Conservation (phyloP, 2,888 invertebrate genomes). For the Griposia aprilina region DNA sequence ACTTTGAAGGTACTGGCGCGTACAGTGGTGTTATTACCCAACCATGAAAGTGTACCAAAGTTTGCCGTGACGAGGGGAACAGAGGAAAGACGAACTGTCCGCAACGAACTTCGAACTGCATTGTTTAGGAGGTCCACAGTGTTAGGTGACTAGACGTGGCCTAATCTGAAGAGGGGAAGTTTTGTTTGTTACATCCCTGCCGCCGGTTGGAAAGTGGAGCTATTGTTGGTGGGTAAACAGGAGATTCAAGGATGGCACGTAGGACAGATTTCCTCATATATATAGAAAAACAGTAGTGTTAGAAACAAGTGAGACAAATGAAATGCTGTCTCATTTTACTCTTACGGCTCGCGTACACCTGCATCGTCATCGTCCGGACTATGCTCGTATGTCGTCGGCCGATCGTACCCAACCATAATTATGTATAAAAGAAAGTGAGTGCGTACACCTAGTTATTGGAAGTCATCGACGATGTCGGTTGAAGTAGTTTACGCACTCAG, state of each 20-base stretch:
- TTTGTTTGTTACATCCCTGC: conserved; percentile 28
- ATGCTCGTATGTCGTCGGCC: neutral
- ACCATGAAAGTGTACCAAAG: conserved; percentile 37
- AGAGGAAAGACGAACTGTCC: conserved; percentile 23
- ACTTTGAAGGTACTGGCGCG: conserved; percentile 29
- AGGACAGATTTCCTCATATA: neutral
- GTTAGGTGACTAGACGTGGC: conserved; percentile 18
- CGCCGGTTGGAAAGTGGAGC: neutral
- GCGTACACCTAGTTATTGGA: neutral
- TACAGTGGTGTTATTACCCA: conserved; percentile 35
- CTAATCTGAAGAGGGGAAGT: conserved; percentile 35
- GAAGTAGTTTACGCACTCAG: no score
- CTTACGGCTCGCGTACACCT: neutral
- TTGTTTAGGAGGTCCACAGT: conserved; percentile 35
- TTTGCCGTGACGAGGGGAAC: conserved; percentile 35
- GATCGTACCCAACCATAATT: neutral
- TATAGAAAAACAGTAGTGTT: neutral
- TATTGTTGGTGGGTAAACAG: neutral
- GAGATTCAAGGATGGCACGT: neutral
- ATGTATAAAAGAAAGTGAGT: neutral
- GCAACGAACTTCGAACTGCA: conserved; percentile 49
- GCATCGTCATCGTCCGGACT: no score
- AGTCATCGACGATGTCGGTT: neutral
- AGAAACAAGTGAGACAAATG: neutral
- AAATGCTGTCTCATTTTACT: neutral